Evolutionary conservation across 1,140 invertebrate genomes (phyloP).

Genomic region (Limonius californicus): DNA sequence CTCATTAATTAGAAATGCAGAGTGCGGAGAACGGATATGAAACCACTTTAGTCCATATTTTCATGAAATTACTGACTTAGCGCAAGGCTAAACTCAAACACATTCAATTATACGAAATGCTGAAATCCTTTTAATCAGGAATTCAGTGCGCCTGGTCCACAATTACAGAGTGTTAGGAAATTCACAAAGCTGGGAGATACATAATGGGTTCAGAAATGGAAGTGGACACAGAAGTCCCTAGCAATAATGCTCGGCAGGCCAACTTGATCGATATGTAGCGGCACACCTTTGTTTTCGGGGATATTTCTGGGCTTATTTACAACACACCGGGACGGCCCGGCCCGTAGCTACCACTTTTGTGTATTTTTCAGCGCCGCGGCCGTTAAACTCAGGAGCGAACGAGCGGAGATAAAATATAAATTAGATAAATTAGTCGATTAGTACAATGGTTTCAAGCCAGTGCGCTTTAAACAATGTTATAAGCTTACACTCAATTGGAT

Average conservation of each 20-base stretch:
- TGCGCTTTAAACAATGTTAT: neutral
- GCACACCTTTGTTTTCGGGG: slow-evolving; percentile 7
- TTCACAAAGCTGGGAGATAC: slow-evolving; percentile 26
- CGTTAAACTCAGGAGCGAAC: no score
- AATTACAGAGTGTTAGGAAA: slow-evolving; percentile 27
- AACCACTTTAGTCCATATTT: slow-evolving; percentile 27
- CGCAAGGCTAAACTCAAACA: slow-evolving; percentile 24
- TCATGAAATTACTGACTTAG: slow-evolving; percentile 25
- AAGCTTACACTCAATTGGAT: neutral
- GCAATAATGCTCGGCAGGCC: neutral
- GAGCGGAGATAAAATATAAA: no score
- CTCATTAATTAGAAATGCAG: slow-evolving; percentile 12
- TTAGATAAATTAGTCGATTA: neutral
- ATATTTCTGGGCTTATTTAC: neutral
- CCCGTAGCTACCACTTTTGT: neutral
- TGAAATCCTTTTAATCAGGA: slow-evolving; percentile 30
- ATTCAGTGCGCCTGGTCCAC: slow-evolving; percentile 27
- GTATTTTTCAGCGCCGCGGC: neutral
- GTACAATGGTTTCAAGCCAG: neutral
- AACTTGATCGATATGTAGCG: slow-evolving; percentile 9
- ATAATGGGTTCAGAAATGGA: slow-evolving; percentile 23
- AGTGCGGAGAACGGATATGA: slow-evolving; percentile 17
- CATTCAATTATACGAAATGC: slow-evolving; percentile 31
- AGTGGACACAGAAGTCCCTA: slow-evolving; percentile 12
- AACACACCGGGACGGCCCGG: no score